Evolutionary conservation across 2,888 invertebrate species (phyloP), one percentile per base, ranked within the genome.

Genomic region (Agrotis ipsilon): DNA sequence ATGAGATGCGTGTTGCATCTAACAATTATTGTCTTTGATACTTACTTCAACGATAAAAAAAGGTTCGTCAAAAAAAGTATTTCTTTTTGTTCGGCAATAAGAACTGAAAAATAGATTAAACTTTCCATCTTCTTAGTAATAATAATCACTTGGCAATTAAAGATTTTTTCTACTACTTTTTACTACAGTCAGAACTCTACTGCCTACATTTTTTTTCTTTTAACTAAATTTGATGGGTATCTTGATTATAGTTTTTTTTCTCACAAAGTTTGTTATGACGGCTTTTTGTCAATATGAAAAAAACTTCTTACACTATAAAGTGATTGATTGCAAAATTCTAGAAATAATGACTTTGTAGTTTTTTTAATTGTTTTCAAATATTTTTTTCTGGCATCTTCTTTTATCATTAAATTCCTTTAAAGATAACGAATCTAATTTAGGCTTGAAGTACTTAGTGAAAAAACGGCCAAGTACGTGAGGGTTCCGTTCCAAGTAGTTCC

Each of bases 191-290:
- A 58, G 43, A n/a, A n/a, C n/a, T 14, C 7, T 39, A n/a, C 13
- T 45, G 19, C 18, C 11, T 7, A 11, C 24, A 14, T 14, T 13
- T 43, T 49, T 48, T 48, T 58, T 45, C 49, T 19, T 46, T 18
- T 9, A 18, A n/a, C 13, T 45, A 45, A 19, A 27, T 27, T 55
- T 32, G 1, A 21, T 6, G 16, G 6, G 0, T 19, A 45, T 21
- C 13, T 16, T 21, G 51, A 48, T 49, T 59, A 18, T 16, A 46
- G 58, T 63, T 71, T 77, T 71, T 77, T 75, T 58, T 68, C 7
- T 24, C 1, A 0, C 21, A 0, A 21, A 2, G 39, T 60, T 11
- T 52, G n/a, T 27, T 64, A 43, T 32, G 19, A 3, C 4, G 14
- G 3, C 3, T 65, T 65, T 72, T 72, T 72, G 16, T 9, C 14